Percentiles rank a stretch among this genome's conserved stretches.
Conservation (phyloP, 2,113 vertebrate genomes). For the Oryzias woworae region DNA sequence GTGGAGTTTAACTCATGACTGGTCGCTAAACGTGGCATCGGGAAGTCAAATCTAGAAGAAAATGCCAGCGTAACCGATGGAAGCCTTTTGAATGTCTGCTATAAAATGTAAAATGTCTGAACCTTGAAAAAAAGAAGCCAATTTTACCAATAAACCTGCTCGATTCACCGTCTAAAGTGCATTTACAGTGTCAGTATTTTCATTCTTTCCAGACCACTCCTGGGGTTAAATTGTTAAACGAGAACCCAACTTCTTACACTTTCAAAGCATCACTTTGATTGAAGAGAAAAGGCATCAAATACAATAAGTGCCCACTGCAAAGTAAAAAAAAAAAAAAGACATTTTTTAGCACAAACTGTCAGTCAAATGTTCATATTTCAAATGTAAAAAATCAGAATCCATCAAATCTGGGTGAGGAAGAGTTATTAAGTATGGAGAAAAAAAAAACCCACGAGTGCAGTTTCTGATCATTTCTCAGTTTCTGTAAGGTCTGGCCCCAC, state of each 20-base stretch:
- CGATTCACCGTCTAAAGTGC: constrained; percentile 81
- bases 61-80: constrained; percentile 61
- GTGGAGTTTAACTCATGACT: constrained; percentile 59
- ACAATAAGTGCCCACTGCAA: constrained; percentile 53
- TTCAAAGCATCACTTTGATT: constrained; percentile 67
- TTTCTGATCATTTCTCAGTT: constrained; percentile 11
- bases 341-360: constrained; percentile 6
- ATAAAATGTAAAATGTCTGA: constrained; percentile 31
- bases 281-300: constrained; percentile 61
- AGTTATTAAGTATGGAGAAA: constrained; percentile 5
- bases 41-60: constrained; percentile 60
- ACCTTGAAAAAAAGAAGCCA: constrained; percentile 56
- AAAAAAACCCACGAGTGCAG: constrained; percentile 9
- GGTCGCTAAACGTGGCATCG: constrained; percentile 64
- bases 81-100: constrained; percentile 67
- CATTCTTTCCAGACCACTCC: constrained; percentile 67
- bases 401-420: constrained; percentile 21
- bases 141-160: constrained; percentile 58
- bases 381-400: constrained; percentile 16
- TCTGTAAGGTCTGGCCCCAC: constrained; percentile 2
- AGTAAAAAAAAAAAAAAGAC: constrained; percentile 2
- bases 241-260: constrained; percentile 27
- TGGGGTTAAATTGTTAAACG: constrained; percentile 32
- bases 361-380: constrained; percentile 25
- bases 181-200: constrained; percentile 80